Base-by-base conservation (phyloP, 2,888 invertebrate species). In the Strigamia transsilvanica region DNA sequence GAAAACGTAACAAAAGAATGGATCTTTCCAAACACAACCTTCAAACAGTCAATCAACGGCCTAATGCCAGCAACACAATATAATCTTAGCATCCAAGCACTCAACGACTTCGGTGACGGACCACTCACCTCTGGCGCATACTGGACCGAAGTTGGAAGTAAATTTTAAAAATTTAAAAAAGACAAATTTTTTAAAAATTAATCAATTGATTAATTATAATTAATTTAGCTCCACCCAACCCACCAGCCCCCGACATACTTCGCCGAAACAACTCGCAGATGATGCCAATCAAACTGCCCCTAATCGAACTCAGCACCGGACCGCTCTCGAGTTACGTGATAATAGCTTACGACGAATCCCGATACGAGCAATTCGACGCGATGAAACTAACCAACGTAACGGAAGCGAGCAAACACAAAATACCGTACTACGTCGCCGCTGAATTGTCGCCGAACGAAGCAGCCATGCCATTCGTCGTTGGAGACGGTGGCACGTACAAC, bases 341-440 rank as follows among this genome's bases (percentile, higher is more conserved):
- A 42, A 27, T 80, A 21, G 92, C 95, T 0, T 91, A 94, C 38
- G 91, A 93, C 84, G 91, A 92, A 81, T 90, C 87, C 61, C 85
- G 85, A 21, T 86, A 91, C 82, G 91, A 90, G 84, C 91, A 90
- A 23, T 93, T 92, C 86, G 92, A 91, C 84, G 89, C 88, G 82
- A 91, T 91, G 46, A 90, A 90, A 81, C 89, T 93, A 18, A 91
- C 91, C n/a, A 91, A 92, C 86, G 93, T 92, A 88, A 88, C 91
- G 82, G 91, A 91, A 85, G 93, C 96, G 0, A 89, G 89, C 81
- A 90, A 91, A 66, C 91, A 93, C 83, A 93, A 92, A 0, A 87
- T 92, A 5, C 92, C 92, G 2, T 96, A 94, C 87, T 97, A 97
- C 86, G 92, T 96, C 41, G 91, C 95, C 7, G 96, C 94, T 0